Evolutionary conservation across 2,888 invertebrate species (phyloP).

Genomic region (Pedicia rivosa): DNA sequence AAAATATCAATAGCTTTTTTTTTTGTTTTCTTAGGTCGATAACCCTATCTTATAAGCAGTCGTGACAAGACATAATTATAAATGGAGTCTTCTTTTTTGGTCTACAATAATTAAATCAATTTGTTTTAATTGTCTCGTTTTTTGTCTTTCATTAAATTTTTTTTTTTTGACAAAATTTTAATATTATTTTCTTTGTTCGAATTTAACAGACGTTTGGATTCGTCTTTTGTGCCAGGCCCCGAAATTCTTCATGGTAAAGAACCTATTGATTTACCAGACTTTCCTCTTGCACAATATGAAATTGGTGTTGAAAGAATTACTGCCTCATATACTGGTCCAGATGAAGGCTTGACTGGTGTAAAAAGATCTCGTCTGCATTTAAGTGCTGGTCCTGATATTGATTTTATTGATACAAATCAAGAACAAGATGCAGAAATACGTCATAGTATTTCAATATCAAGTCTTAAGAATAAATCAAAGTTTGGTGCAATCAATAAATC

Average conservation of each 20-base stretch:
- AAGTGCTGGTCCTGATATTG: conserved; percentile 51
- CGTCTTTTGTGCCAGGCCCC: conserved; percentile 22
- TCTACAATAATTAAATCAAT: too few relatives aligned
- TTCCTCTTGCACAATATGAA: conserved; percentile 34
- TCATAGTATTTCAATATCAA: conserved; percentile 4
- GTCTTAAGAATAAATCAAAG: neutral
- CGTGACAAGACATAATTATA: too few relatives aligned
- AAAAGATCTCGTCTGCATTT: conserved; percentile 48
- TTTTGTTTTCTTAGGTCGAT: too few relatives aligned
- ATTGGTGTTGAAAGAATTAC: conserved; percentile 40
- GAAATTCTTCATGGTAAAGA: conserved; percentile 49
- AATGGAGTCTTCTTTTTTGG: too few relatives aligned
- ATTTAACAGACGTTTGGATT: conserved; percentile 23
- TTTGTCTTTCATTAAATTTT: too few relatives aligned
- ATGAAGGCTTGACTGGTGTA: conserved; percentile 61
- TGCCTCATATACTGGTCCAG: conserved; percentile 67
- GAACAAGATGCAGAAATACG: conserved; percentile 17
- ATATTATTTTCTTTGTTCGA: neutral
- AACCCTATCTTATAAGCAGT: too few relatives aligned
- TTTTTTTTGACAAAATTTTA: conserved; percentile 4
- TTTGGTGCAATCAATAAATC: too few relatives aligned
- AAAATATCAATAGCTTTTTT: too few relatives aligned
- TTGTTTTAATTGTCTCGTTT: neutral
- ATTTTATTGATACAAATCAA: conserved; percentile 47
- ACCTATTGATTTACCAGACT: conserved; percentile 54